Conservation (phyloP, 1,140 invertebrate genomes). For the Drosophila insularis region DNA sequence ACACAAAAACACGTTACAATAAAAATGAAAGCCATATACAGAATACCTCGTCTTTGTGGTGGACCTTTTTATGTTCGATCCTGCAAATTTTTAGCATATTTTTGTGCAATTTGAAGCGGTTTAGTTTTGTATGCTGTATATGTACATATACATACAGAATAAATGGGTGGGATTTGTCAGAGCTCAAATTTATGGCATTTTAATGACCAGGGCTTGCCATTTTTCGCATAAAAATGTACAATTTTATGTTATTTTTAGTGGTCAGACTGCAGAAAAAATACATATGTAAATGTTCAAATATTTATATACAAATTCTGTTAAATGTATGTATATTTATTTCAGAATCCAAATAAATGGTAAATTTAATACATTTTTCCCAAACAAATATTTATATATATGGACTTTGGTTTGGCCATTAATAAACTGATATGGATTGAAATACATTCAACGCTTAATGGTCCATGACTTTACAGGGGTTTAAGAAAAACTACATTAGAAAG, state of each 20-base stretch:
- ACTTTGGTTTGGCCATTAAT: neutral
- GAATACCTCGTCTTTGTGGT: constrained; percentile 31
- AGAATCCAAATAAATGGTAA: neutral
- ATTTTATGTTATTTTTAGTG: constrained; percentile 52
- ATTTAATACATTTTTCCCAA: neutral
- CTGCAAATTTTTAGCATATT: constrained; percentile 67
- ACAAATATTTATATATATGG: neutral
- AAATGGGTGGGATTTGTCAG: constrained; percentile 54
- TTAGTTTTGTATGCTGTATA: constrained; percentile 49
- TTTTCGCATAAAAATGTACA: constrained; percentile 58
- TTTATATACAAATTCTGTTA: constrained; percentile 28
- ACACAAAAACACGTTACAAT: constrained; percentile 42
- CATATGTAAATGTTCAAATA: constrained; percentile 27
- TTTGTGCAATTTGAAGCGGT: constrained; percentile 73
- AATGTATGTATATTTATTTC: neutral
- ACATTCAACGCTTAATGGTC: neutral
- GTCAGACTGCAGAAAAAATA: constrained; percentile 23
- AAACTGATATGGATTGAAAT: neutral
- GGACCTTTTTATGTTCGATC: constrained; percentile 42
- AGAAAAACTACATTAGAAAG: too few relatives aligned
- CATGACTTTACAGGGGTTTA: too few relatives aligned
- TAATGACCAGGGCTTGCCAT: constrained; percentile 51
- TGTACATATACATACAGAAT: neutral
- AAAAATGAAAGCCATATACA: constrained; percentile 37
- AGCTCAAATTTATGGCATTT: constrained; percentile 74